Evolutionary conservation across 2,797 vertebrate genomes (phyloP).

Genomic region (Chelon auratus): DNA sequence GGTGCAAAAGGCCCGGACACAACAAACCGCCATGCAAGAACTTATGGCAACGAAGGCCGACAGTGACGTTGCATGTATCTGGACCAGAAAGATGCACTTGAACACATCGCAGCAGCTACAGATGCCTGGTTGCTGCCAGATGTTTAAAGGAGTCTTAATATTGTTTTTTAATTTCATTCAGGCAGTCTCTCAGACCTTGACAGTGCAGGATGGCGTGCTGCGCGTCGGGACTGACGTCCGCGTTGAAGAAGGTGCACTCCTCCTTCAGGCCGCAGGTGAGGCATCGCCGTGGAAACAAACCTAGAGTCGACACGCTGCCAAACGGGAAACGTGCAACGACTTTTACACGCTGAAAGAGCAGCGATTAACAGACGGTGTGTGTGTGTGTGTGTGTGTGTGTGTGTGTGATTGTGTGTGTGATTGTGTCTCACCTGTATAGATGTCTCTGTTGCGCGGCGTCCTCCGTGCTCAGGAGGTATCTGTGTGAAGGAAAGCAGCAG

Average conservation of each 20-base stretch:
- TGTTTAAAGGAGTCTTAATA: too few relatives aligned
- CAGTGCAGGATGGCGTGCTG: conserved; percentile 90
- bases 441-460: conserved; percentile 89
- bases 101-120: too few relatives aligned
- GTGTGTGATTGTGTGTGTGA: neutral
- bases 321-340: neutral
- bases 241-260: conserved; percentile 89
- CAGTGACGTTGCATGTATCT: too few relatives aligned
- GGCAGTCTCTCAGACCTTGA: conserved; percentile 85
- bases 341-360: too few relatives aligned
- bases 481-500: conserved; percentile 63
- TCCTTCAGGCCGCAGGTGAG: conserved; percentile 90
- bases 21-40: too few relatives aligned
- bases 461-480: conserved; percentile 96
- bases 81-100: too few relatives aligned
- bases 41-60: too few relatives aligned
- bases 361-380: neutral
- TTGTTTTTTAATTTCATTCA: too few relatives aligned
- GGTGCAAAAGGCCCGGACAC: too few relatives aligned
- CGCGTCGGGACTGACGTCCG: conserved; percentile 87
- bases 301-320: conserved; percentile 89
- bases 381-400: neutral
- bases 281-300: conserved; percentile 88
- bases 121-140: too few relatives aligned
- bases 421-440: conserved; percentile 87